phyloP scores from a whole-genome alignment of 2,797 vertebrate species.

The Schizopygopsis pylzovi region DNA sequence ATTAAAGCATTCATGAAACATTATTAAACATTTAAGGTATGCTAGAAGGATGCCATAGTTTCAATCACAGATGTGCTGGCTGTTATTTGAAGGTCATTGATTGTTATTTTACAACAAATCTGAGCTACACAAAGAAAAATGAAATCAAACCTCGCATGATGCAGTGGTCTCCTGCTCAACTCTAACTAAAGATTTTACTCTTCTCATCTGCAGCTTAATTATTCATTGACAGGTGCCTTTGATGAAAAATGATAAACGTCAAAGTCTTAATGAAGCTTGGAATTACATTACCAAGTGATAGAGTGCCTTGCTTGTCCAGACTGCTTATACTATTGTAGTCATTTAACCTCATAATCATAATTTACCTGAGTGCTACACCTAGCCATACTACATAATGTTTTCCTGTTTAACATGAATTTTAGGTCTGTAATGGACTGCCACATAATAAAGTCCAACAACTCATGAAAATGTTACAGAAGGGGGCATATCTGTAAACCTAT shows the following conservation, averaged over 20 bases:
- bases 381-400: constrained; percentile 37
- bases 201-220: constrained; percentile 81
- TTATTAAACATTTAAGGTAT: constrained; percentile 10
- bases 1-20: constrained; percentile 2
- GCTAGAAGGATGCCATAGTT: constrained; percentile 6
- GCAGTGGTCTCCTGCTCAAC: constrained; percentile 69
- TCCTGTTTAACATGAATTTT: constrained; percentile 36
- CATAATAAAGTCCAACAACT: constrained; percentile 23
- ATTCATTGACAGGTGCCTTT: constrained; percentile 83
- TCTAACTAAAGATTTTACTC: constrained; percentile 77
- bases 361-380: constrained; percentile 51
- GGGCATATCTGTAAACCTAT: background rate
- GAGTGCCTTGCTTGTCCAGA: constrained; percentile 82
- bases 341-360: constrained; percentile 47
- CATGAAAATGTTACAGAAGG: constrained; percentile 17
- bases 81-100: constrained; percentile 14
- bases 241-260: constrained; percentile 87
- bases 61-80: background rate
- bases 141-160: constrained; percentile 66
- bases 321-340: constrained; percentile 71
- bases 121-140: constrained; percentile 64
- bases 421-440: constrained; percentile 31
- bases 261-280: constrained; percentile 83
- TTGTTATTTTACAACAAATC: constrained; percentile 16
- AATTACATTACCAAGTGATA: constrained; percentile 86